Evolutionary conservation across 2,113 vertebrate species (phyloP).

Genomic region (Clupea harengus): DNA sequence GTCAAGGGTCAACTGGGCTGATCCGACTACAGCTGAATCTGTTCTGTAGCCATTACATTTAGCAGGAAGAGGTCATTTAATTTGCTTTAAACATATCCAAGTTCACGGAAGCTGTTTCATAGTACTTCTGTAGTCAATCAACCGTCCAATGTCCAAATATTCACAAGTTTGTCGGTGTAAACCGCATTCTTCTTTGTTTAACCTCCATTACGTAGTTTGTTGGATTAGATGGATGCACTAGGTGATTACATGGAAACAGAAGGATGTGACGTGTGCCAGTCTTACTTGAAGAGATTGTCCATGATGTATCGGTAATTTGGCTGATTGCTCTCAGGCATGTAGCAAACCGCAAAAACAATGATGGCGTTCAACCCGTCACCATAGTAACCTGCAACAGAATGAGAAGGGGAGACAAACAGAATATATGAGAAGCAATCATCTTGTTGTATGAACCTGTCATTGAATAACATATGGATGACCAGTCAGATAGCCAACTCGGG

Average conservation of each 20-base stretch:
- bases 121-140: no score
- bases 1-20: background rate
- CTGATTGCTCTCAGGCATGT: conserved; percentile 95
- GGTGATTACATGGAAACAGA: background rate
- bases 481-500: background rate
- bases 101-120: no score
- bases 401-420: background rate
- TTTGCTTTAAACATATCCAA: no score
- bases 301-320: conserved; percentile 98
- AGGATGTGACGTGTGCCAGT: background rate
- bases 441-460: background rate
- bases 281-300: conserved; percentile 98
- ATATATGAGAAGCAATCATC: background rate
- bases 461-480: background rate
- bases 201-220: background rate
- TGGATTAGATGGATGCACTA: background rate
- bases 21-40: background rate
- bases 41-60: background rate
- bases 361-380: conserved; percentile 97
- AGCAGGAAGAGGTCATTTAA: no score
- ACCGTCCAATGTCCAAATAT: background rate
- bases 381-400: conserved; percentile 82
- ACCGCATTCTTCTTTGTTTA: background rate
- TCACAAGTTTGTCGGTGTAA: background rate
- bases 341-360: conserved; percentile 97